These are phyloP conservation scores for Mimumesa dahlbomi DNA, from an alignment of 2,888 invertebrate species.

Conservation along the genomic window DNA sequence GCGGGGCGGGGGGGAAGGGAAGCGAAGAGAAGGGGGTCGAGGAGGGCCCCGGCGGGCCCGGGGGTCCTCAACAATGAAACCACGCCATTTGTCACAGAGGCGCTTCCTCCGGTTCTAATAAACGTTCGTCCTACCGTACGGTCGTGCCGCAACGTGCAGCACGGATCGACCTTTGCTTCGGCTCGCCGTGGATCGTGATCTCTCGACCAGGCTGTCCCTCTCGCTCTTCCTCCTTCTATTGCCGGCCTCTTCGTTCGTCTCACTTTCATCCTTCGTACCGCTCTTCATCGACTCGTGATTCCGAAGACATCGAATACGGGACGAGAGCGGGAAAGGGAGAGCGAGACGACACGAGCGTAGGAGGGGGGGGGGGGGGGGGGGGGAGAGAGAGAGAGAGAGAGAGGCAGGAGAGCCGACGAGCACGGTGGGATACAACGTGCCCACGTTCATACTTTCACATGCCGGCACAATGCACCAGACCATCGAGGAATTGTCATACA, in stretches of 20 bases:
- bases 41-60: conserved; percentile 62
- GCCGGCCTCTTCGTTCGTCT: conserved; percentile 4
- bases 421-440: conserved; percentile 58
- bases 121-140: conserved; percentile 67
- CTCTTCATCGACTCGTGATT: conserved; percentile 41
- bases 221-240: conserved; percentile 9
- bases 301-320: conserved; percentile 39
- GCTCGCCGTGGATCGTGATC: conserved; percentile 70
- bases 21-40: too few relatives aligned
- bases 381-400: background rate
- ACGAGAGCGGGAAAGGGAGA: conserved; percentile 9
- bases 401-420: conserved; percentile 22
- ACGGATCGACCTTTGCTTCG: conserved; percentile 74
- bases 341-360: background rate
- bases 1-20: too few relatives aligned
- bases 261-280: conserved; percentile 14
- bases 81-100: conserved; percentile 79
- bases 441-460: conserved; percentile 65
- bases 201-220: conserved; percentile 3
- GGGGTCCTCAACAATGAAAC: conserved; percentile 77
- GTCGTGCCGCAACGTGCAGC: conserved; percentile 68
- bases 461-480: conserved; percentile 67
- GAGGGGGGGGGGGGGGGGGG: background rate
- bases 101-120: conserved; percentile 79
- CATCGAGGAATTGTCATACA: conserved; percentile 74